These are phyloP conservation scores for Entomobrya multifasciata DNA, from an alignment of 2,888 invertebrate genomes.

Conservation along the genomic window DNA sequence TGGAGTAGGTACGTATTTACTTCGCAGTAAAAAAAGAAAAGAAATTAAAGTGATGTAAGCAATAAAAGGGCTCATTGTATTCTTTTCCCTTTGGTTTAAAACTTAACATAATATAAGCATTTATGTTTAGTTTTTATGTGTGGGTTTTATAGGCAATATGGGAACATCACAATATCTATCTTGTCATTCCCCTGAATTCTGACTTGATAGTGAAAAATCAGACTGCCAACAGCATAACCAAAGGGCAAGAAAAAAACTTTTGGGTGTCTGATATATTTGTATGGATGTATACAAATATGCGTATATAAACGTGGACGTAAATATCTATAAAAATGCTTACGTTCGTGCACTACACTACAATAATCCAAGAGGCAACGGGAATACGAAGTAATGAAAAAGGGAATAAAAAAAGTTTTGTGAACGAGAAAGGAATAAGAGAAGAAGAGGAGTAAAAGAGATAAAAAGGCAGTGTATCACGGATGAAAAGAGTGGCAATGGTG, in stretches of 20 bases:
- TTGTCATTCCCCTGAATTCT: conserved; percentile 52
- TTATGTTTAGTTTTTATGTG: conserved; percentile 26
- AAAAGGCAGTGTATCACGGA: conserved; percentile 74
- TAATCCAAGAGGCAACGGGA: conserved; percentile 7
- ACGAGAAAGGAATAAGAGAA: conserved; percentile 65
- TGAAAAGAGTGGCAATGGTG: conserved; percentile 77
- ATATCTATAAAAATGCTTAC: conserved; percentile 28
- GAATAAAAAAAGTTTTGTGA: conserved; percentile 57
- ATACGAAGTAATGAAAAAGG: conserved; percentile 56
- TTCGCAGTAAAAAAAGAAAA: background rate
- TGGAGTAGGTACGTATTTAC: background rate
- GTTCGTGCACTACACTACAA: background rate
- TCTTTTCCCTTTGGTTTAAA: conserved; percentile 14
- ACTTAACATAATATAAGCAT: conserved; percentile 48
- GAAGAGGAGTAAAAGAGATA: conserved; percentile 65
- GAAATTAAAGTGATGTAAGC: conserved; percentile 46
- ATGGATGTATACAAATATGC: background rate
- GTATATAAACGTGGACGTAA: conserved; percentile 15
- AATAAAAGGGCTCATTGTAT: conserved; percentile 53
- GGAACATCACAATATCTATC: conserved; percentile 20
- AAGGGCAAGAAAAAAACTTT: conserved; percentile 44
- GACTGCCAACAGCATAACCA: conserved; percentile 65
- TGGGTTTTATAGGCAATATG: background rate
- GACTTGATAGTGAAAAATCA: conserved; percentile 55
- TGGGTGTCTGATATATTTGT: background rate